Evolutionary conservation across 2,797 vertebrate genomes (phyloP).

Genomic region (Picus viridis): DNA sequence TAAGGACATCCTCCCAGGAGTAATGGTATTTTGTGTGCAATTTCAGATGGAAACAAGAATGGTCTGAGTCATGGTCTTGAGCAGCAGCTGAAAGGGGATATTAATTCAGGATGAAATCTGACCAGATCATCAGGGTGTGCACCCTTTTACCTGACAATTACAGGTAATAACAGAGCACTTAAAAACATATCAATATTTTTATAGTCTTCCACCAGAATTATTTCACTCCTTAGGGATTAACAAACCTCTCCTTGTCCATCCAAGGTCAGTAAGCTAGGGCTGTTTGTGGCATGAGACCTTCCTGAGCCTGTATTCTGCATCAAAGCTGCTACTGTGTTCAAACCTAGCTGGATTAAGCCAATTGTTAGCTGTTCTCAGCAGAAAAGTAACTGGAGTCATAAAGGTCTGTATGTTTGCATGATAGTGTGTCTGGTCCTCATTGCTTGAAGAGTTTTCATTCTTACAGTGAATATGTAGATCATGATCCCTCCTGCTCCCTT

Average conservation of each 20-base stretch:
- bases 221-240: not conserved
- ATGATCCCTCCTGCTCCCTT: not conserved
- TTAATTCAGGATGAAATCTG: constrained; percentile 11
- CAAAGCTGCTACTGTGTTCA: not conserved
- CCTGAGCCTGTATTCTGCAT: not conserved
- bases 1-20: not conserved
- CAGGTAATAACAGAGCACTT: constrained; percentile 8
- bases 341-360: not conserved
- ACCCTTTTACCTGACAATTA: constrained; percentile 11
- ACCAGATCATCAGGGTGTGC: not conserved
- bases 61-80: not conserved
- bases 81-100: not conserved
- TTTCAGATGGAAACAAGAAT: not conserved
- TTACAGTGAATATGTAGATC: not conserved
- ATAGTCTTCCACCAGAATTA: not conserved
- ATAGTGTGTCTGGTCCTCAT: not conserved
- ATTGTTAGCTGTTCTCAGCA: not conserved
- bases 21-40: not conserved
- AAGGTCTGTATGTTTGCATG: not conserved
- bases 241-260: not conserved
- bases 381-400: not conserved
- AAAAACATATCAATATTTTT: not conserved
- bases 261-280: not conserved
- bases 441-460: not conserved
- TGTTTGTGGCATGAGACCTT: not conserved